Conservation (phyloP, 2,113 vertebrate genomes). For the Hymenochirus boettgeri region DNA sequence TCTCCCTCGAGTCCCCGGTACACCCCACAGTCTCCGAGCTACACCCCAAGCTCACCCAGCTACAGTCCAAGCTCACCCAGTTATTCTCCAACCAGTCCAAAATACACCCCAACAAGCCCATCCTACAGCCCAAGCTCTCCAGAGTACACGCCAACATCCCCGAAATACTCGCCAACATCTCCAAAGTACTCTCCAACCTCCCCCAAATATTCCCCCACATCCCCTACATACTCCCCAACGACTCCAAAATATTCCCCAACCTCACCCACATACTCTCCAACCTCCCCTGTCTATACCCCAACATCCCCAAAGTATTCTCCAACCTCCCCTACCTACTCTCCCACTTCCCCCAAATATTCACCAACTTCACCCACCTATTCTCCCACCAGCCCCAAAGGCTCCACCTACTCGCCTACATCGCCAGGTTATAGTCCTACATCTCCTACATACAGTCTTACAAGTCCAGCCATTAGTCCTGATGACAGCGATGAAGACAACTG, state of each 20-base stretch:
- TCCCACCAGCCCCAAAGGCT: slow-evolving; percentile 76
- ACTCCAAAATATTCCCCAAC: slow-evolving; percentile 79
- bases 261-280: slow-evolving; percentile 76
- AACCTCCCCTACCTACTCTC: slow-evolving; percentile 81
- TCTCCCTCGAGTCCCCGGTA: slow-evolving; percentile 74
- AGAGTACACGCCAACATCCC: slow-evolving; percentile 78
- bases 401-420: slow-evolving; percentile 72
- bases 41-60: slow-evolving; percentile 74
- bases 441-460: slow-evolving; percentile 80
- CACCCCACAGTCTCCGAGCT: too few relatives aligned
- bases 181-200: slow-evolving; percentile 84
- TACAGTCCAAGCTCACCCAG: slow-evolving; percentile 85
- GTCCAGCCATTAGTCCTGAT: slow-evolving; percentile 87
- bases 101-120: slow-evolving; percentile 77
- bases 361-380: slow-evolving; percentile 70
- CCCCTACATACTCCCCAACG: slow-evolving; percentile 80
- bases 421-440: slow-evolving; percentile 78
- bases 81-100: slow-evolving; percentile 80
- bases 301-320: slow-evolving; percentile 83
- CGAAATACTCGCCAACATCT: slow-evolving; percentile 73
- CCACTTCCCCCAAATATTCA: slow-evolving; percentile 79
- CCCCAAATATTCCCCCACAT: slow-evolving; percentile 80
- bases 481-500: slow-evolving; percentile 86
- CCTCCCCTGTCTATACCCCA: slow-evolving; percentile 80
- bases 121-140: slow-evolving; percentile 86